These are phyloP conservation scores for Monochamus alternatus DNA, from an alignment of 2,888 invertebrate species.

Conservation along the genomic window DNA sequence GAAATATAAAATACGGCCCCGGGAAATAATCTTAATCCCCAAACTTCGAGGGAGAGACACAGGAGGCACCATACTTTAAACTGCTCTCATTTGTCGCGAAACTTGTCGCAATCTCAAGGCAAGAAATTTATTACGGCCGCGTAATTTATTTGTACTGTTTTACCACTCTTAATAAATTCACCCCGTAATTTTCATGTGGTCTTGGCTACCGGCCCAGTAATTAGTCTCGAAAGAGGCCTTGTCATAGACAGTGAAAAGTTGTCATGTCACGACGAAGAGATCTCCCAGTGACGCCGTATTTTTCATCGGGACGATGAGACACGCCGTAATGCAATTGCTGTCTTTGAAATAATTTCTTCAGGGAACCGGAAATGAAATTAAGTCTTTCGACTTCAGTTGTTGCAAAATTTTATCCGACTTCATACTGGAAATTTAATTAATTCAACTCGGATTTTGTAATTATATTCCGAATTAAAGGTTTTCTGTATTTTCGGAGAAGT, in stretches of 20 bases:
- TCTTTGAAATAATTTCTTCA: neutral
- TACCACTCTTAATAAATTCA: slow-evolving; percentile 37
- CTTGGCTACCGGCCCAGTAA: slow-evolving; percentile 18
- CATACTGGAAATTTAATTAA: too few species aligned
- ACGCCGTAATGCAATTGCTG: slow-evolving; percentile 4
- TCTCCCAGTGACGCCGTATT: neutral
- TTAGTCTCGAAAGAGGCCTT: slow-evolving; percentile 20
- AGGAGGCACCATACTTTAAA: slow-evolving; percentile 1
- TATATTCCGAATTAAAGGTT: too few species aligned
- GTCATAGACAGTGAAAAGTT: slow-evolving; percentile 7
- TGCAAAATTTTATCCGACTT: neutral
- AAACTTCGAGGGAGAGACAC: slow-evolving; percentile 11
- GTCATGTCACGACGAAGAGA: slow-evolving; percentile 4
- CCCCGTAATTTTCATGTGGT: slow-evolving; percentile 23
- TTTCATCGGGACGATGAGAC: neutral
- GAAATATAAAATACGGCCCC: slow-evolving; percentile 13
- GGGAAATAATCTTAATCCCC: slow-evolving; percentile 12
- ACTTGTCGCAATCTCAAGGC: slow-evolving; percentile 31
- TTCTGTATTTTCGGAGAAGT: too few species aligned
- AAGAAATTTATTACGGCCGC: slow-evolving; percentile 30
- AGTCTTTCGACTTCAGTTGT: neutral
- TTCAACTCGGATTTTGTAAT: too few species aligned
- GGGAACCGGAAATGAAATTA: neutral
- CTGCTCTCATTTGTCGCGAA: slow-evolving; percentile 13
- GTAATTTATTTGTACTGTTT: slow-evolving; percentile 40